Evolutionary conservation across 2,888 invertebrate species (phyloP).

Genomic region (Parascotia fuliginaria): DNA sequence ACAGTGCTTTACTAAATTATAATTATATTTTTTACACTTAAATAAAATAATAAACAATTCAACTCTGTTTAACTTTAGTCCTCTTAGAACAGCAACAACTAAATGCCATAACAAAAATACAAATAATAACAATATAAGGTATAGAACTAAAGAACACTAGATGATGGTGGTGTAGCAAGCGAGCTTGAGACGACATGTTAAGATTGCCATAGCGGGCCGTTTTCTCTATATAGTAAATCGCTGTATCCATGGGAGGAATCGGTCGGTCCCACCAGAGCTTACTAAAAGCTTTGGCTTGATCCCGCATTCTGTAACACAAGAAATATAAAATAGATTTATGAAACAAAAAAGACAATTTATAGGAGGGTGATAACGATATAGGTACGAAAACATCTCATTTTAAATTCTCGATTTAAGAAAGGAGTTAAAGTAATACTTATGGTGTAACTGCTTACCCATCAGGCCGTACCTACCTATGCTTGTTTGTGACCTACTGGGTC

Average conservation of each 20-base stretch:
- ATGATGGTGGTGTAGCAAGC: slow-evolving; percentile 40
- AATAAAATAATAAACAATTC: background rate
- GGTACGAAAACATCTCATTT: too few relatives aligned
- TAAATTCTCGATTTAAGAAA: too few relatives aligned
- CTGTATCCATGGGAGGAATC: slow-evolving; percentile 55
- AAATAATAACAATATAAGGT: slow-evolving; percentile 27
- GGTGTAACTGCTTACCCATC: too few relatives aligned
- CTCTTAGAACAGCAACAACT: slow-evolving; percentile 6
- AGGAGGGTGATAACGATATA: too few relatives aligned
- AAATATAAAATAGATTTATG: too few relatives aligned
- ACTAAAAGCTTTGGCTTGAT: slow-evolving; percentile 48
- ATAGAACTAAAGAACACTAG: slow-evolving; percentile 44
- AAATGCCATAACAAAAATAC: slow-evolving; percentile 1
- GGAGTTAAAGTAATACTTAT: too few relatives aligned
- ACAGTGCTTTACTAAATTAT: too few relatives aligned
- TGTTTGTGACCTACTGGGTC: too few relatives aligned
- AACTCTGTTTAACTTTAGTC: slow-evolving; percentile 28
- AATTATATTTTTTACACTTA: too few relatives aligned
- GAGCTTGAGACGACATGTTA: slow-evolving; percentile 49
- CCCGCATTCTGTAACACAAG: slow-evolving; percentile 48
- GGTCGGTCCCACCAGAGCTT: slow-evolving; percentile 53
- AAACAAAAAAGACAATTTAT: too few relatives aligned
- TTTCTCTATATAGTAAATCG: slow-evolving; percentile 55
- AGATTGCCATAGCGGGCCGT: slow-evolving; percentile 48
- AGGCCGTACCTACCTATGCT: too few relatives aligned